Conservation (phyloP, 2,888 invertebrate genomes). For the Cantharis rufa region DNA sequence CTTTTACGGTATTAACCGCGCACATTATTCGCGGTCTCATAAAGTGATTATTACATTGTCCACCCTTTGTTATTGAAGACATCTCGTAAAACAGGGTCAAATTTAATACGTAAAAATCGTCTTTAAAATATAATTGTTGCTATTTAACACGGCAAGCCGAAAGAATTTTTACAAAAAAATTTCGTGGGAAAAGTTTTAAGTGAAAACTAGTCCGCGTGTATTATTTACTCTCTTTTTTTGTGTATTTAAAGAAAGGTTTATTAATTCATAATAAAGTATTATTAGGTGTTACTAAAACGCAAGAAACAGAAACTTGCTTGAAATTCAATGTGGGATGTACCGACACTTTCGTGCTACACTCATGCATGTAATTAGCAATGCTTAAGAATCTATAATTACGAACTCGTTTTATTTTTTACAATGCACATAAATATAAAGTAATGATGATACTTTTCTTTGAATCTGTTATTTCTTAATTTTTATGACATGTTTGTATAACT, state of each 20-base stretch:
- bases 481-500: not conserved
- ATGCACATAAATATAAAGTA: not conserved
- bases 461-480: not conserved
- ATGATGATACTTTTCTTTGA: not conserved
- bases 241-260: not conserved
- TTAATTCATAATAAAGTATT: not conserved
- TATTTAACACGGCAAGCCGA: not conserved
- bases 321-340: conserved; percentile 5
- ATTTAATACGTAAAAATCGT: not conserved
- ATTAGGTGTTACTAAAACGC: not conserved
- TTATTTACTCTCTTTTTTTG: not conserved
- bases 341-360: conserved; percentile 5
- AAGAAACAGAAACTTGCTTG: conserved; percentile 1
- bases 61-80: not conserved
- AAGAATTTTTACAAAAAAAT: not conserved
- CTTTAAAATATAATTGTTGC: not conserved
- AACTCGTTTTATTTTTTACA: not conserved
- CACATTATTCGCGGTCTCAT: not conserved
- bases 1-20: conserved; percentile 2
- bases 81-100: not conserved
- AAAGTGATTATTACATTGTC: not conserved
- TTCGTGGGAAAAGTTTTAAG: not conserved
- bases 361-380: not conserved
- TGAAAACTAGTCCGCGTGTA: not conserved
- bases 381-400: not conserved